A percentile compares a stretch with the other conserved stretches of the same genome.
These are phyloP conservation scores for Drosophila neocordata DNA, from an alignment of 1,140 invertebrate genomes.

Conservation along the genomic window DNA sequence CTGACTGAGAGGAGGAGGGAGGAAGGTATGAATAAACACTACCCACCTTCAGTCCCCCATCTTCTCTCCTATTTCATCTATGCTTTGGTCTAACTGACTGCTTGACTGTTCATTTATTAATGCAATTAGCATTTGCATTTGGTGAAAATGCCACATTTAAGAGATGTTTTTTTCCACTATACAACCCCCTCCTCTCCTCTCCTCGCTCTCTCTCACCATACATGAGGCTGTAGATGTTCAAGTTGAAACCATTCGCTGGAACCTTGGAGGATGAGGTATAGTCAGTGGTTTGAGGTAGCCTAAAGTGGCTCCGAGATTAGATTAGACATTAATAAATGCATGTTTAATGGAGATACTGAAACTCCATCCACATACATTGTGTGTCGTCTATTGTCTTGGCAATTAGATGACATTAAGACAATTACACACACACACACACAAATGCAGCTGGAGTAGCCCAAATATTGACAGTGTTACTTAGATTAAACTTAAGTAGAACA, in stretches of 20 bases:
- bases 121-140: slow-evolving; percentile 76
- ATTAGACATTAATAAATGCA: slow-evolving; percentile 44
- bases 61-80: background rate
- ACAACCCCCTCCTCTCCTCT: too few species aligned
- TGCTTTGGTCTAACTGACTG: background rate
- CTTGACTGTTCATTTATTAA: slow-evolving; percentile 64
- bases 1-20: slow-evolving; percentile 9
- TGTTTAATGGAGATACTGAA: background rate
- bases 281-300: slow-evolving; percentile 50
- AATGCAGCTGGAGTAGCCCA: slow-evolving; percentile 34
- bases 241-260: background rate
- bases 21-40: slow-evolving; percentile 31
- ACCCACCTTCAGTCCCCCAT: background rate
- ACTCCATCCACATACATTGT: background rate
- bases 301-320: slow-evolving; percentile 63
- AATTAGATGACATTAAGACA: slow-evolving; percentile 32
- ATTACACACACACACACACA: too few species aligned
- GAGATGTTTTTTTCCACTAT: background rate
- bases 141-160: slow-evolving; percentile 26
- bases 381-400: slow-evolving; percentile 7
- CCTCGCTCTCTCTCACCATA: too few species aligned
- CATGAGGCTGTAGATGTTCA: too few species aligned
- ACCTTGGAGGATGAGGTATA: too few species aligned
- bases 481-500: background rate
- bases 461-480: slow-evolving; percentile 57